Percentiles rank a stretch among this genome's conserved stretches.
Evolutionary conservation across 1,140 invertebrate genomes (phyloP).

Genomic region (Leptonema lineaticorne): DNA sequence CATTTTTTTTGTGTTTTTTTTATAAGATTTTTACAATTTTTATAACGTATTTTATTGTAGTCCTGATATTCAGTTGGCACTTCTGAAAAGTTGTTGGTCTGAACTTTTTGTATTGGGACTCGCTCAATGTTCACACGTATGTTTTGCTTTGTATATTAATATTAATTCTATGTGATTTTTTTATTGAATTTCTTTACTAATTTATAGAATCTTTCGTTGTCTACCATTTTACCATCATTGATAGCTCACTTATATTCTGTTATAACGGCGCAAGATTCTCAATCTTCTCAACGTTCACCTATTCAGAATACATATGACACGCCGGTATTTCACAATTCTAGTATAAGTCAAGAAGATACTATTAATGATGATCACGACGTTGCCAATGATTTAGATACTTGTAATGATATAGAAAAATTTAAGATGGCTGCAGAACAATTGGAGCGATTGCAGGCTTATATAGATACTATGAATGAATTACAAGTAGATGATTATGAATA

Average conservation of each 20-base stretch:
- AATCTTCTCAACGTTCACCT: slow-evolving; percentile 2
- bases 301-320: slow-evolving; percentile 2
- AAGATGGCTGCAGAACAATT: slow-evolving; percentile 78
- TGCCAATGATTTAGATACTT: slow-evolving; percentile 7
- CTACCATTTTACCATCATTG: slow-evolving; percentile 47
- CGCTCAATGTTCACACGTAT: slow-evolving; percentile 74
- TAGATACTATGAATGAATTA: slow-evolving; percentile 72
- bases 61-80: slow-evolving; percentile 76
- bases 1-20: not conserved
- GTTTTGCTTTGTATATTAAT: slow-evolving; percentile 4
- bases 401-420: slow-evolving; percentile 53
- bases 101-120: slow-evolving; percentile 91
- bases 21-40: not conserved
- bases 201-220: slow-evolving; percentile 45
- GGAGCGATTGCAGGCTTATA: slow-evolving; percentile 79
- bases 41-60: no score
- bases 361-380: slow-evolving; percentile 2
- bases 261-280: slow-evolving; percentile 41
- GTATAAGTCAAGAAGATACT: slow-evolving; percentile 11
- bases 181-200: slow-evolving; percentile 4
- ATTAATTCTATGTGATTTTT: not conserved
- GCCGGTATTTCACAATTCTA: not conserved
- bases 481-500: slow-evolving; percentile 82
- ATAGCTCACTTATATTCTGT: slow-evolving; percentile 46
- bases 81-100: slow-evolving; percentile 88